phyloP scores from a whole-genome alignment of 2,888 invertebrate genomes.

The Bombylius major region DNA sequence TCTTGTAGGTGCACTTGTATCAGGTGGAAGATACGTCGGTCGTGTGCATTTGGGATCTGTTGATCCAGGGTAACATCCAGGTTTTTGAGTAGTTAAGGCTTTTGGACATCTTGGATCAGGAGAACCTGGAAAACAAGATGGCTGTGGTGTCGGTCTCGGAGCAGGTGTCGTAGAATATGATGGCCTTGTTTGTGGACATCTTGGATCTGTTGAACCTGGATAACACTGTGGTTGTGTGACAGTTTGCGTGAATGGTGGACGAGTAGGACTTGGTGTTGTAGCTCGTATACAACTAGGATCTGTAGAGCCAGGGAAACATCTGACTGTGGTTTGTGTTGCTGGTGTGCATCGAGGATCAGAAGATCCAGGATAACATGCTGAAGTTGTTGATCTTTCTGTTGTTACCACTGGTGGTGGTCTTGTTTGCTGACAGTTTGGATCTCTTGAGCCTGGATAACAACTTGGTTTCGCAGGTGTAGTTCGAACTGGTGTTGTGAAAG shows the following conservation, averaged over 20 bases:
- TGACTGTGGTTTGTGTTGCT: conserved; percentile 8
- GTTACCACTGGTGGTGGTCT: conserved; percentile 19
- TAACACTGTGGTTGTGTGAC: conserved; percentile 20
- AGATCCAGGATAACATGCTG: conserved; percentile 33
- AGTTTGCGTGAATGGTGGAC: neutral
- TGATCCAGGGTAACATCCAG: conserved; percentile 25
- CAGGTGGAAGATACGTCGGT: conserved; percentile 9
- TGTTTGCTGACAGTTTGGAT: conserved; percentile 21
- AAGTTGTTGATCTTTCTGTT: conserved; percentile 23
- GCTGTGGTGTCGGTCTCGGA: conserved; percentile 12
- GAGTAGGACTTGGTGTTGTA: conserved; percentile 20
- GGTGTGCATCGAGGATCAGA: conserved; percentile 27
- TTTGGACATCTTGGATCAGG: conserved; percentile 21
- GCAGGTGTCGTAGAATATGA: neutral
- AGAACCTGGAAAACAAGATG: conserved; percentile 23
- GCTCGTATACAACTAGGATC: conserved; percentile 22
- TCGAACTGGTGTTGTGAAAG: too few relatives aligned
- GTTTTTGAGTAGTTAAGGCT: conserved; percentile 17
- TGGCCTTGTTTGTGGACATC: conserved; percentile 19
- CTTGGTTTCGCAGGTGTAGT: conserved; percentile 11
- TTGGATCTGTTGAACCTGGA: conserved; percentile 26
- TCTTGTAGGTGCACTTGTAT: conserved; percentile 4
- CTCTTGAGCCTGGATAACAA: conserved; percentile 20
- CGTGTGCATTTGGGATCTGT: conserved; percentile 28
- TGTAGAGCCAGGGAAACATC: conserved; percentile 19